Percentiles rank a stretch among this genome's conserved stretches.
These are phyloP conservation scores for Grapholita molesta DNA, from an alignment of 1,140 invertebrate genomes.

Conservation along the genomic window DNA sequence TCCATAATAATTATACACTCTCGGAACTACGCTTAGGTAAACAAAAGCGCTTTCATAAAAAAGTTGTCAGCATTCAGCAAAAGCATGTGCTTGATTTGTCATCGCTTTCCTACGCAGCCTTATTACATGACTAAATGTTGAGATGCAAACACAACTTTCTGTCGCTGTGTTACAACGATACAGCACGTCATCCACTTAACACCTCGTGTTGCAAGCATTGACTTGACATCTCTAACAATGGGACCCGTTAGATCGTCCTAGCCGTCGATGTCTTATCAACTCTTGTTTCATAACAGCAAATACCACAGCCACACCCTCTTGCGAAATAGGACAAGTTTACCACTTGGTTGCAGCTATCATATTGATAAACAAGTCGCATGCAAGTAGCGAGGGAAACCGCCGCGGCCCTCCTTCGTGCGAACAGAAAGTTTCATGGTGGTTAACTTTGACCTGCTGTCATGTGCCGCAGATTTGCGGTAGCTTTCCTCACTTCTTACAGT, in stretches of 20 bases:
- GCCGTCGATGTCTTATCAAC: background rate
- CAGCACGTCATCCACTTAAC: slow-evolving; percentile 28
- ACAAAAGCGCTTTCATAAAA: background rate
- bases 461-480: background rate
- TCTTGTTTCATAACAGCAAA: background rate
- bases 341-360: background rate
- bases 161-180: slow-evolving; percentile 18
- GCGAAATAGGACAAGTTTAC: slow-evolving; percentile 7
- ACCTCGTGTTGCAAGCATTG: slow-evolving; percentile 25
- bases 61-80: background rate
- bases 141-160: slow-evolving; percentile 18
- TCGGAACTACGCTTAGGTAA: too few species aligned
- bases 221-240: slow-evolving; percentile 39
- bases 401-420: background rate
- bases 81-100: background rate
- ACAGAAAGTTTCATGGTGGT: slow-evolving; percentile 12
- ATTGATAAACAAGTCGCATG: slow-evolving; percentile 2
- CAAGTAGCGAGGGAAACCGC: background rate
- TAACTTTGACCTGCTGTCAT: background rate
- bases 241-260: slow-evolving; percentile 28
- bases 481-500: background rate
- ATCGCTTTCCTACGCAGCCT: background rate
- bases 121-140: slow-evolving; percentile 18
- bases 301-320: background rate
- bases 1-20: too few species aligned